Evolutionary conservation across 2,888 invertebrate species (phyloP), one percentile per base, ranked within the genome.

Genomic region (Rhabditoides inermis): DNA sequence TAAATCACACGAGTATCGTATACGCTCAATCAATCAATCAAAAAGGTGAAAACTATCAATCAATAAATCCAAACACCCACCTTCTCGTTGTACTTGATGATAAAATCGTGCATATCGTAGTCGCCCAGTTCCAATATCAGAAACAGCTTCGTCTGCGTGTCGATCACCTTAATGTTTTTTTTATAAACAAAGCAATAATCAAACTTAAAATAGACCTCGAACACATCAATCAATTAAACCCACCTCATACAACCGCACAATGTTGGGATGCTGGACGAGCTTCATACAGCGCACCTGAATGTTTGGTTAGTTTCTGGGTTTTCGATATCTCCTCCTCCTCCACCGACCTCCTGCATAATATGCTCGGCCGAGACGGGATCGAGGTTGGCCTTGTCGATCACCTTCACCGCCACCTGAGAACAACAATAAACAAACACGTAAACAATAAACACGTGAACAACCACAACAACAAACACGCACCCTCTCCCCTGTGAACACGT

Each of bases 401-500:
- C 82, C 59, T 83, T 83, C 32, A 82, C 82, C 32, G 82, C 82
- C n/a, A 82, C 82, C 74, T 79, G 76, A 41, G 61, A 54, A 37
- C n/a, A 20, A 42, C 40, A 26, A 18, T 7, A 36, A 53, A 15
- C 18, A 20, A 40, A 18, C n/a, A 2, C 42, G 18, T 55, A 22
- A 48, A 37, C 7, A 51, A 49, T 46, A 32, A 10, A 20, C 15
- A 18, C 22, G 3, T 45, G 18, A 26, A 32, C 32, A 32, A 32
- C 7, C n/a, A 32, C 7, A 32, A 7, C 15, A 32, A 32, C 15
- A 91, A 50, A 91, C 90, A 51, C 91, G 90, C 53, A 95, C 95
- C 81, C 90, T 90, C 82, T 92, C 92, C 35, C 94, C 94, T 49
- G 98, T 98, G 80, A 98, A 95, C 54, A 95, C 95, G 83, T 98